Conservation (phyloP, 2,888 invertebrate genomes). For the Nomada fabriciana region DNA sequence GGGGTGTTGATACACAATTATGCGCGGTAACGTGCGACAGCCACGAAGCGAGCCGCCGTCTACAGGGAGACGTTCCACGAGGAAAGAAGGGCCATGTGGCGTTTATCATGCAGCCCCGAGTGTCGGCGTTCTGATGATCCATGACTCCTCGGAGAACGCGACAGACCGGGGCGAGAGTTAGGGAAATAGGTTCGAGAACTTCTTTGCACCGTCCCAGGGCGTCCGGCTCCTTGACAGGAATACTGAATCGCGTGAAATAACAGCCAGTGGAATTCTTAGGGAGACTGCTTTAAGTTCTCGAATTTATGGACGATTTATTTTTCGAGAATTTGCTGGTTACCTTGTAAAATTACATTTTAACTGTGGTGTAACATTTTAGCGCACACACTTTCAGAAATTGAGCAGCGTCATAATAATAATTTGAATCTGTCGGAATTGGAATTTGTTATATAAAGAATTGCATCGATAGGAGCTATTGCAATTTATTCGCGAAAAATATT, state of each 20-base stretch:
- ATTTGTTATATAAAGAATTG: too few relatives aligned
- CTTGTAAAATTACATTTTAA: too few relatives aligned
- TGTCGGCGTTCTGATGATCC: constrained; percentile 80
- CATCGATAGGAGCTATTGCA: too few relatives aligned
- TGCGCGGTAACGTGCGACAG: constrained; percentile 79
- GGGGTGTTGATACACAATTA: constrained; percentile 84
- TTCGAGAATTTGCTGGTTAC: too few relatives aligned
- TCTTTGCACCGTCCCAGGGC: constrained; percentile 76
- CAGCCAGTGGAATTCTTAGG: constrained; percentile 78
- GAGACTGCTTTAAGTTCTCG: background rate
- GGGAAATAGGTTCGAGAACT: constrained; percentile 84
- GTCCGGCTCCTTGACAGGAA: constrained; percentile 76
- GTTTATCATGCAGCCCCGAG: constrained; percentile 73
- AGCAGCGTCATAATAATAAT: too few relatives aligned
- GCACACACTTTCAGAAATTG: too few relatives aligned
- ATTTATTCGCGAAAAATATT: too few relatives aligned
- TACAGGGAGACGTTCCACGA: constrained; percentile 39
- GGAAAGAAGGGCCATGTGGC: constrained; percentile 43
- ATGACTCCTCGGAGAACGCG: constrained; percentile 82
- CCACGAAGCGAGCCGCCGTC: constrained; percentile 26
- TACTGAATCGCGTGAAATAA: constrained; percentile 77
- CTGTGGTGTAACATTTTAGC: too few relatives aligned
- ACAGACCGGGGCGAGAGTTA: constrained; percentile 75
- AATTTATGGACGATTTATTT: background rate
- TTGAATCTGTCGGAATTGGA: too few relatives aligned